These are phyloP conservation scores for Stenotaenia linearis DNA, from an alignment of 2,888 invertebrate genomes.

Conservation along the genomic window DNA sequence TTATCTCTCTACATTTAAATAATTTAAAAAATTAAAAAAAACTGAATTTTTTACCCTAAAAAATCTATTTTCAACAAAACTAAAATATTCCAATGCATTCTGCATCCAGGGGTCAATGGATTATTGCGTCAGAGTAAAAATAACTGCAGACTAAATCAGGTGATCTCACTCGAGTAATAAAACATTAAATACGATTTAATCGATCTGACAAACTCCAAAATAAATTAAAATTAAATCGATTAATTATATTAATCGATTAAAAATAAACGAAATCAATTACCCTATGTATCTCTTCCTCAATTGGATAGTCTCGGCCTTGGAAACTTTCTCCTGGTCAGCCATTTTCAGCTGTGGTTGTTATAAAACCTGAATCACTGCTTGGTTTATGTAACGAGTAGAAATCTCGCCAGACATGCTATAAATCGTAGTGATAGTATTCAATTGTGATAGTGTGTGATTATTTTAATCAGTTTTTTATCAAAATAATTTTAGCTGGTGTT, in stretches of 20 bases:
- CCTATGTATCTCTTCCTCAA: slow-evolving; percentile 30
- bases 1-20: too few species aligned
- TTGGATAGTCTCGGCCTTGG: slow-evolving; percentile 30
- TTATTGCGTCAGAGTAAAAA: not conserved
- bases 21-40: too few species aligned
- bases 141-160: not conserved
- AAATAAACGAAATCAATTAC: not conserved
- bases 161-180: not conserved
- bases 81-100: not conserved
- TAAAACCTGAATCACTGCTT: not conserved
- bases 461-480: too few species aligned
- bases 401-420: too few species aligned
- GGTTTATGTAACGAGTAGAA: not conserved
- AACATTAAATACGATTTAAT: not conserved
- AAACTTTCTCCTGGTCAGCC: slow-evolving; percentile 30
- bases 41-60: too few species aligned
- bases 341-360: not conserved
- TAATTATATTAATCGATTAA: not conserved
- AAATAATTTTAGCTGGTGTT: too few species aligned
- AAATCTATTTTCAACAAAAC: too few species aligned
- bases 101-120: too few species aligned
- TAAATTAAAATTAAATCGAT: not conserved
- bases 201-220: not conserved
- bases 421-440: too few species aligned
- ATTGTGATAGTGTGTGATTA: too few species aligned